Evolutionary conservation across 2,113 vertebrate genomes (phyloP), one percentile per base, ranked within the genome.

Genomic region (Anguilla japonica): DNA sequence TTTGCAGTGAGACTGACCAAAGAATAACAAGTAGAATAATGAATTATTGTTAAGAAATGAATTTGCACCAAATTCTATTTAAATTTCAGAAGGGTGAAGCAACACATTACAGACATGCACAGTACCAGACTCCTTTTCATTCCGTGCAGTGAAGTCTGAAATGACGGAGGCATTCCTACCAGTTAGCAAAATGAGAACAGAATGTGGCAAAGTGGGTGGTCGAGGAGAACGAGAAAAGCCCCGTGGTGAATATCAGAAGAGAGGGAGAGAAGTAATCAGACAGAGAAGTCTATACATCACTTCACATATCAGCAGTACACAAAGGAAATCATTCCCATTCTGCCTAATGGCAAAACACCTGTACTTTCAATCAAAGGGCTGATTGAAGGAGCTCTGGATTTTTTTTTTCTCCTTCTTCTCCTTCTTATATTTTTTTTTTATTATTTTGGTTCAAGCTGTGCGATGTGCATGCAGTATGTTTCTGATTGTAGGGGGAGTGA

Each of bases 311-410:
- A 43, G 46, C 43, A 46, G 41, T 82, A 82, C 41, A 41, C 40
- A 43, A 81, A 80, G 85, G 43, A 81, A 86, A 63, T 26, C 29
- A 60, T 60, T 81, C 79, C 57, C 53, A 81, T 86, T 13, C 53
- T 40, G 50, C 39, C 78, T 86, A 81, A 81, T 81, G 79, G 84
- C 43, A 40, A 57, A 53, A 79, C 71, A 85, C 84, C 78, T 81
- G 50, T 56, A 81, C 85, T 40, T 85, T 80, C 71, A 85, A 81
- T 81, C 85, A 81, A 81, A 82, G 53, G 79, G 63, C 85, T 81
- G 53, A 81, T 60, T 86, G 78, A 79, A 81, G 40, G 22, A 81
- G 85, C 41, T 63, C 81, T 34, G 53, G 40, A 53, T 53, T 53
- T 53, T 53, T 11, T 13, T 53, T 46, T 53, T 53, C 11, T 53